Evolutionary conservation across 2,888 invertebrate genomes (phyloP), one percentile per base, ranked within the genome.

Genomic region (Gisinianus flammeolus): DNA sequence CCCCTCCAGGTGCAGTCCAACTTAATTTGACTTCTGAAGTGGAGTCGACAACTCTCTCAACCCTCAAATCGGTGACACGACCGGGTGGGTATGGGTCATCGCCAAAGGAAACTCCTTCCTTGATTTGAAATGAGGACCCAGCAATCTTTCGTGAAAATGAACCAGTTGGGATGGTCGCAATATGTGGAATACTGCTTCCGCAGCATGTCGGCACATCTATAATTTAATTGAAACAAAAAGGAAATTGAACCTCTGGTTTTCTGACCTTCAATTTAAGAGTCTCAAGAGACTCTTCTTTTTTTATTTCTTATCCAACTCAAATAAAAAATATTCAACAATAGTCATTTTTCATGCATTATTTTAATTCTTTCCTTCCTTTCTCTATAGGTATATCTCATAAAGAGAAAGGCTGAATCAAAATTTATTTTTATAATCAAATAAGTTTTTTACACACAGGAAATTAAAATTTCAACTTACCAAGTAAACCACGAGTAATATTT

Each of bases 1-100:
- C 85, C 8, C 86, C 86, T 24, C 87, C 87, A 22, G 87, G 86
- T 19, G 87, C 86, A 26, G 86, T 86, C 87, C 87, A 87, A 62
- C 84, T 84, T 26, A 87, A 80, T 70, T 85, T 86, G 31, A 86
- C 85, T 79, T 85, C 83, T 28, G 85, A 83, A 10, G 83, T 80
- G 31, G 83, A 84, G 68, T 85, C 85, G 67, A 85, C 81, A 19
- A 86, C 83, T 31, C 82, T 73, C 24, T 85, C 85, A 30, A 87
- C 85, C 5, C 83, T 80, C 31, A 87, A 81, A 82, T 87, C 86
- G 0, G 85, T 85, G n/a, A 87, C 83, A 22, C 85, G 81, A 26
- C 85, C 85, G 6, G 87, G 87, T 52, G 86, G 86, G 80, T 83
- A 85, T 16, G 84, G 80, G 81, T 86, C 85, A n/a, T 82, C 80